A percentile compares a stretch with the other conserved stretches of the same genome.
phyloP scores from a whole-genome alignment of 2,888 invertebrate species.

The Peribatodes rhomboidaria region DNA sequence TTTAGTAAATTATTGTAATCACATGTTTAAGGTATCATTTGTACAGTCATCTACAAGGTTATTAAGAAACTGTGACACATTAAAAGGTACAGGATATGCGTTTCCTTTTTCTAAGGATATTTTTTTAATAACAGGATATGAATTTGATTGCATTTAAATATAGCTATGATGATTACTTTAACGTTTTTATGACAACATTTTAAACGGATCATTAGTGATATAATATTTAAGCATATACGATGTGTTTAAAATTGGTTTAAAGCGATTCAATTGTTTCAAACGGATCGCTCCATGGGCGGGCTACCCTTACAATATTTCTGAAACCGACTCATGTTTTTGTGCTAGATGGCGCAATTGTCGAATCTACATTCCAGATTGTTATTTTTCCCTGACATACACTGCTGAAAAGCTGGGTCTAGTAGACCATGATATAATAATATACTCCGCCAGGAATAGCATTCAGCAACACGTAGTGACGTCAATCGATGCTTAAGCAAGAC shows the following conservation, averaged over 20 bases:
- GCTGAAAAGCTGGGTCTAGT: background rate
- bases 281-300: too few relatives aligned
- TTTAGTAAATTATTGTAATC: conserved; percentile 39
- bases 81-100: background rate
- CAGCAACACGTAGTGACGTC: too few relatives aligned
- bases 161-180: too few relatives aligned
- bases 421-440: too few relatives aligned
- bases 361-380: background rate
- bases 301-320: too few relatives aligned
- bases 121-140: background rate
- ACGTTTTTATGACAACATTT: too few relatives aligned
- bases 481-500: too few relatives aligned
- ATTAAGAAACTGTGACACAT: background rate
- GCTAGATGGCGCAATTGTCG: background rate
- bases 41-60: conserved; percentile 40
- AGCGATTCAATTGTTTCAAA: too few relatives aligned
- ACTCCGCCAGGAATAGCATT: too few relatives aligned
- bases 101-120: background rate
- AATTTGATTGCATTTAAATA: background rate
- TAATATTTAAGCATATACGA: background rate
- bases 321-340: background rate
- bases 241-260: too few relatives aligned
- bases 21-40: conserved; percentile 26
- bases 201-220: background rate
- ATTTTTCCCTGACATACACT: background rate